Evolutionary conservation across 2,797 vertebrate genomes (phyloP), one percentile per base, ranked within the genome.

Genomic region (Macrochelys suwanniensis): DNA sequence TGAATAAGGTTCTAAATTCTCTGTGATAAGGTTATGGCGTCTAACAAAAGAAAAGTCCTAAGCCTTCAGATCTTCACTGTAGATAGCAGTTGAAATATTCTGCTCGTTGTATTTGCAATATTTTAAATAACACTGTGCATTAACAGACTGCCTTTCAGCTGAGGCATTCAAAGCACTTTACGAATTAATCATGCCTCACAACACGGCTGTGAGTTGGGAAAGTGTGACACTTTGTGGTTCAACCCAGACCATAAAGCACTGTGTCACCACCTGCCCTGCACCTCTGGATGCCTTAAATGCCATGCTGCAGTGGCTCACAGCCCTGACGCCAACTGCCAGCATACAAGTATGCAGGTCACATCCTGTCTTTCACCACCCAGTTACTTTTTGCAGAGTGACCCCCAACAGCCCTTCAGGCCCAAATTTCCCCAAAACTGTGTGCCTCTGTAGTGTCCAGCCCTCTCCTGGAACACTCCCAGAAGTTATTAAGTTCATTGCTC

Each of bases 11-110:
- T 86, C 37, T 56, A n/a, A 95, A 96, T 61, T 56, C 74, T 82
- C 89, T 76, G 51, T 94, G 94, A 87, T 90, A 92, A 96, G 94
- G 93, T 96, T 93, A 89, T 37, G 12, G 83, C 87, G 95, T 77
- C 80, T 89, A 86, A 89, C 65, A 85, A 93, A 93, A 89, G 77
- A 28, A 49, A 88, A 84, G 28, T 25, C 74, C 45, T 47, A 94
- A 71, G 54, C 82, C 85, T 91, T 94, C 81, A 87, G 80, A 84
- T 91, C 96, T 0, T 2, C 65, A 74, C 65, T 28, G 49, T 16
- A 92, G 92, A 93, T 68, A 78, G 88, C 95, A 96, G 92, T n/a
- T 45, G 31, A 94, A n/a, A 91, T 80, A 87, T 78, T 92, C 82
- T 91, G 65, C 88, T 79, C 0, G 15, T 78, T 87, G 78, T 85